Percentiles rank a stretch among this genome's conserved stretches.
phyloP scores from a whole-genome alignment of 2,888 invertebrate species.

The Epirrhoe tristata region DNA sequence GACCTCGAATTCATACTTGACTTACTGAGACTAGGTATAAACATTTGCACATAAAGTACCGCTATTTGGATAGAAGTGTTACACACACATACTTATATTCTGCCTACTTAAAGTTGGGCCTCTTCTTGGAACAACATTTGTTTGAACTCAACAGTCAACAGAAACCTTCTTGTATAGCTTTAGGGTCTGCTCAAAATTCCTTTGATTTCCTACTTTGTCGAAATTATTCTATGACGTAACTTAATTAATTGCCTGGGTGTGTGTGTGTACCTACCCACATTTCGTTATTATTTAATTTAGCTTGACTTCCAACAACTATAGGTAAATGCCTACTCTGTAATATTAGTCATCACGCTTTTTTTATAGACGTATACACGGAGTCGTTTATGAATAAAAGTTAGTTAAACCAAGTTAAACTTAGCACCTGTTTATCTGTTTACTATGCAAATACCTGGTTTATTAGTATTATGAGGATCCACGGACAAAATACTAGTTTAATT shows the following conservation, averaged over 20 bases:
- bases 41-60: constrained; percentile 16
- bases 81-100: neutral
- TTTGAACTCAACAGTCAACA: neutral
- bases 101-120: neutral
- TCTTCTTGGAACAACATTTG: constrained; percentile 6
- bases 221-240: neutral
- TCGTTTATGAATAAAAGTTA: neutral
- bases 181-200: constrained; percentile 3
- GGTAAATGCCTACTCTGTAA: neutral
- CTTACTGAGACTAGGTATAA: constrained; percentile 19
- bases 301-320: neutral
- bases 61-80: constrained; percentile 18
- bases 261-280: neutral
- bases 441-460: neutral
- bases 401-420: neutral
- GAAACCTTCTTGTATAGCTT: neutral
- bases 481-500: constrained; percentile 2
- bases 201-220: constrained; percentile 6
- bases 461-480: neutral
- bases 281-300: neutral
- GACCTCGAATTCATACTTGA: constrained; percentile 30
- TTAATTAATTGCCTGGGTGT: constrained; percentile 6
- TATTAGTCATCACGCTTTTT: neutral
- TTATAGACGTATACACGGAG: neutral
- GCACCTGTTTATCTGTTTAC: neutral